Base-by-base conservation (phyloP, 2,797 vertebrate genomes). In the Hippoglossus hippoglossus region DNA sequence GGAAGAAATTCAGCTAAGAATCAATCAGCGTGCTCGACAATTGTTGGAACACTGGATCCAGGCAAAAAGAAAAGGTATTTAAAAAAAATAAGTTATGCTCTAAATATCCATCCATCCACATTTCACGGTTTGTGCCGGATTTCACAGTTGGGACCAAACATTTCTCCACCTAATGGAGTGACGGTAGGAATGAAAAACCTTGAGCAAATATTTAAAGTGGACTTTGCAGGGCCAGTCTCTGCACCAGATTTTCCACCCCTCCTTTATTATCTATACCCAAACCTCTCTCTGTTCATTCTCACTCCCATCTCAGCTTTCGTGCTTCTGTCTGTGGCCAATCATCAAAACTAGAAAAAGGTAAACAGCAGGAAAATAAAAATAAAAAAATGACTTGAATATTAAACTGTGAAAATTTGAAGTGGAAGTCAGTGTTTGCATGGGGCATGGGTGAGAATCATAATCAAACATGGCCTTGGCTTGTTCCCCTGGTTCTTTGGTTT, bases 141-240 rank as follows among this genome's bases (percentile, higher is more conserved):
- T 16, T 5, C 52, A 50, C 1, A 31, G 6, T 55, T 13, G 22
- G 16, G 13, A 16, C 15, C n/a, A 15, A 25, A 22, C 5, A 22
- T 16, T 16, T 67, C 3, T 47, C 25, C 25, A 36, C 6, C 13
- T 57, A 36, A 67, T n/a, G 21, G 9, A 19, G 10, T 59, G 46
- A 24, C 0, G 5, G 13, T 21, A 34, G 26, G n/a, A 13, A 49
- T 31, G 39, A 21, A 24, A 64, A 51, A 18, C 6, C 13, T 21
- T 1, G 49, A n/a, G 24, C 24, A 34, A 10, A 54, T 57, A 44
- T 24, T 63, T 25, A 75, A 75, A 46, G 21, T 46, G 19, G 25
- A 63, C 56, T 66, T 47, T 54, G 9, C 4, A 46, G 11, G 36
- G 36, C 36, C 36, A 39, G n/a, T 25, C 7, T 53, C 62, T 59